A percentile compares a stretch with the other conserved stretches of the same genome.
These are phyloP conservation scores for Rhodeus uyekii DNA, from an alignment of 2,797 vertebrate genomes.

Conservation along the genomic window DNA sequence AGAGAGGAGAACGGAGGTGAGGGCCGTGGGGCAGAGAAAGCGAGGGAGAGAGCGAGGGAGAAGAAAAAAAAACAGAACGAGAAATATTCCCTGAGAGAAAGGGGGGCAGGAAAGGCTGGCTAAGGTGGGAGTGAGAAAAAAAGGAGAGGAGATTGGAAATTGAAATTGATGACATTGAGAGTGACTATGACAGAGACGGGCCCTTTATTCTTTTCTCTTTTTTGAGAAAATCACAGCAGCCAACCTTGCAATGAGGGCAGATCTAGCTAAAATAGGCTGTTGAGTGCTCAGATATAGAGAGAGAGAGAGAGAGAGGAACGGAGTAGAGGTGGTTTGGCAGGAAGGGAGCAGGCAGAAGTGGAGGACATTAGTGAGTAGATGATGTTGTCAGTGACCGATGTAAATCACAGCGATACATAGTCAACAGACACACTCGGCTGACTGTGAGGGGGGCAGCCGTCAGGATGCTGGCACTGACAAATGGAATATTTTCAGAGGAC, in stretches of 20 bases:
- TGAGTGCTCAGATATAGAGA: conserved; percentile 57
- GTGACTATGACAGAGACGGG: conserved; percentile 78
- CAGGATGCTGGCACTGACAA: conserved; percentile 89
- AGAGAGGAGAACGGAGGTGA: conserved; percentile 67
- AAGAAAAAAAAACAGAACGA: conserved; percentile 29
- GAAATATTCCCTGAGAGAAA: conserved; percentile 58
- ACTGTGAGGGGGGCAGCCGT: conserved; percentile 76
- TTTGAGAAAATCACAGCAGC: conserved; percentile 75
- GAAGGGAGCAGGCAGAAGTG: conserved; percentile 54
- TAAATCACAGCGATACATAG: conserved; percentile 92
- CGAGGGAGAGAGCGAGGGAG: conserved; percentile 1
- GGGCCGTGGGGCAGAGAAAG: conserved; percentile 54
- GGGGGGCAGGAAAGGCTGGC: conserved; percentile 53
- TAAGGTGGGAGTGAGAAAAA: conserved; percentile 48
- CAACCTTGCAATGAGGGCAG: conserved; percentile 88
- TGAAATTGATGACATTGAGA: conserved; percentile 91
- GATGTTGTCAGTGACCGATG: conserved; percentile 86
- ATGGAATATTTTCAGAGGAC: conserved; percentile 96
- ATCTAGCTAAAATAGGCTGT: conserved; percentile 85
- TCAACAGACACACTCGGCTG: conserved; percentile 90
- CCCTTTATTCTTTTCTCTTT: conserved; percentile 69
- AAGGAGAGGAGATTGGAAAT: conserved; percentile 70
- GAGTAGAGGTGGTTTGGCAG: conserved; percentile 49
- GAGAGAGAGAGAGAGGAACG: conserved; percentile 61
- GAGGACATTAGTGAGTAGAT: conserved; percentile 83